phyloP scores from a whole-genome alignment of 2,888 invertebrate species.

The Aproaerema taeniolella region DNA sequence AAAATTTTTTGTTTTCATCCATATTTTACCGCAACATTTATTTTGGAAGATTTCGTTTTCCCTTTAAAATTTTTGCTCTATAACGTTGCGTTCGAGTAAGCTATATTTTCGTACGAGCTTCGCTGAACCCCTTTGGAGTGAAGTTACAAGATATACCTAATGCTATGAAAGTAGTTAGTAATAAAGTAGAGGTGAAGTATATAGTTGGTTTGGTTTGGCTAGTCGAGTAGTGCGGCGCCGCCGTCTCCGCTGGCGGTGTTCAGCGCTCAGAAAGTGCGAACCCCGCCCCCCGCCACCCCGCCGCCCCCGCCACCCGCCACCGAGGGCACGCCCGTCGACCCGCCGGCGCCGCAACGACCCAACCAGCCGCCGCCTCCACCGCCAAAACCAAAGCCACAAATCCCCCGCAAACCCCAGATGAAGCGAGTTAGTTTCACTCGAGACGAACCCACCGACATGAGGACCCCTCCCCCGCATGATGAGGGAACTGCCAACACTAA shows the following conservation, averaged over 20 bases:
- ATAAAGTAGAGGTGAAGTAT: constrained; percentile 39
- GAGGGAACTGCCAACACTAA: constrained; percentile 49
- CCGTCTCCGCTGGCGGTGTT: constrained; percentile 59
- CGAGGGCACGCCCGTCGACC: constrained; percentile 37
- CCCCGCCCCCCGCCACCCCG: constrained; percentile 27
- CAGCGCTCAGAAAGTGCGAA: constrained; percentile 50
- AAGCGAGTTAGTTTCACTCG: constrained; percentile 76
- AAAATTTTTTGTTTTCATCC: constrained; percentile 38
- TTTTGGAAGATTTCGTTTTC: constrained; percentile 71
- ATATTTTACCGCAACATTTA: constrained; percentile 59
- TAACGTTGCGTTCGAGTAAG: no score
- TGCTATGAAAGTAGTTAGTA: constrained; percentile 25
- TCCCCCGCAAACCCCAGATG: constrained; percentile 66
- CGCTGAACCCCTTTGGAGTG: background rate
- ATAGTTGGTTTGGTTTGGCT: constrained; percentile 68
- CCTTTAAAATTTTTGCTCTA: no score
- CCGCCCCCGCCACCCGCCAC: constrained; percentile 26
- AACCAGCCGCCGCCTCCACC: constrained; percentile 46
- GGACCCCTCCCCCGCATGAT: constrained; percentile 55
- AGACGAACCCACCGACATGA: no score
- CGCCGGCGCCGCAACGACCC: constrained; percentile 33
- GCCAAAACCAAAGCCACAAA: constrained; percentile 64
- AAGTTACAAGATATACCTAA: no score
- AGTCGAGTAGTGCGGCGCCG: constrained; percentile 63
- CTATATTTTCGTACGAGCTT: constrained; percentile 63